Conservation (phyloP, 1,140 invertebrate species). For the Apis florea region DNA sequence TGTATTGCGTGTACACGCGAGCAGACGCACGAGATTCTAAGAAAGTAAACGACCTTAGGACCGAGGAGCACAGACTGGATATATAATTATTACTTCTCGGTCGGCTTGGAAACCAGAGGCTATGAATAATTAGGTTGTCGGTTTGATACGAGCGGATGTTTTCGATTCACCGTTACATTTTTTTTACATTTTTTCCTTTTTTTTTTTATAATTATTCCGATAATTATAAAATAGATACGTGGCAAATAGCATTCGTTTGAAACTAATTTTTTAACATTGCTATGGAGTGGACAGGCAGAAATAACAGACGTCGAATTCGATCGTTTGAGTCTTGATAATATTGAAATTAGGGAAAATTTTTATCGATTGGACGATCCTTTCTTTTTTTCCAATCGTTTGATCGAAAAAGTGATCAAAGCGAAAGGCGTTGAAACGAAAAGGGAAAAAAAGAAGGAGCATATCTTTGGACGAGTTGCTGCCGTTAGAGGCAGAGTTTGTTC, state of each 20-base stretch:
- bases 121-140: slow-evolving; percentile 20
- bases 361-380: too few species aligned
- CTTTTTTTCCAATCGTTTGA: not conserved
- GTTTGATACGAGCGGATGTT: not conserved
- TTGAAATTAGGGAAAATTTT: too few species aligned
- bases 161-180: not conserved
- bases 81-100: not conserved
- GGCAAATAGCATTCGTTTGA: too few species aligned
- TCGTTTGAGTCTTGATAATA: too few species aligned
- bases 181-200: not conserved
- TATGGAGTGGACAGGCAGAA: too few species aligned
- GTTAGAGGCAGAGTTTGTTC: not conserved
- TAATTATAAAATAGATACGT: too few species aligned
- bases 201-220: too few species aligned
- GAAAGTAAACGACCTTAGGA: slow-evolving; percentile 44
- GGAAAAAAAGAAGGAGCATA: not conserved
- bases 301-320: too few species aligned
- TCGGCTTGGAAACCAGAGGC: not conserved
- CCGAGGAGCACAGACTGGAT: not conserved
- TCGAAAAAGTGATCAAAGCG: too few species aligned
- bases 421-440: not conserved
- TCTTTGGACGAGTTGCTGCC: not conserved
- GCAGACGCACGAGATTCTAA: not conserved
- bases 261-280: too few species aligned
- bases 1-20: not conserved